Conservation (phyloP, 2,888 invertebrate species). For the Octonoba sinensis region DNA sequence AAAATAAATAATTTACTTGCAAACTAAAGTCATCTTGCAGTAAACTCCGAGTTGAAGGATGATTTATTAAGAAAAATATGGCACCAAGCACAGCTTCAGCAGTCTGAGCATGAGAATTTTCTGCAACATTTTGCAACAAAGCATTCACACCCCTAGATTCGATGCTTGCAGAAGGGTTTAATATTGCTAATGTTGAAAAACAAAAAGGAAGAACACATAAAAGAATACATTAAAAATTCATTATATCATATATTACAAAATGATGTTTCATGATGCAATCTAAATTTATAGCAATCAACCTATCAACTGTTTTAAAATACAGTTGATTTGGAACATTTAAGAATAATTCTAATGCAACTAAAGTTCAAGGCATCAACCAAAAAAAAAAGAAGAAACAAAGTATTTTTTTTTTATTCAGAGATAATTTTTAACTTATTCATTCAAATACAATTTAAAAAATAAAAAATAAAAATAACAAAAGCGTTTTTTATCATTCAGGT, state of each 20-base stretch:
- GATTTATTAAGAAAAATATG: conserved; percentile 85
- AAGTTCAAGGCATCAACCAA: no score
- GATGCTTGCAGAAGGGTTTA: conserved; percentile 85
- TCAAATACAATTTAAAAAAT: no score
- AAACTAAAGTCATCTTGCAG: conserved; percentile 79
- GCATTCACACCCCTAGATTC: conserved; percentile 79
- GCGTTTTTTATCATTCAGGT: no score
- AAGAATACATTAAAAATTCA: not conserved
- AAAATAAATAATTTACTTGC: conserved; percentile 69
- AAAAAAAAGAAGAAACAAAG: no score
- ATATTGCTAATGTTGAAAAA: conserved; percentile 72
- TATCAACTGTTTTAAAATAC: no score
- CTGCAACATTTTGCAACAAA: conserved; percentile 83
- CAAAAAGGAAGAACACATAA: not conserved
- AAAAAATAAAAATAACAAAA: no score
- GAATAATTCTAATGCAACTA: no score
- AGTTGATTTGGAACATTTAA: no score
- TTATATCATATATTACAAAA: not conserved
- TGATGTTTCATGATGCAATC: not conserved
- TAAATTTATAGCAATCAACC: no score
- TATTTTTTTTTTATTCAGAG: no score
- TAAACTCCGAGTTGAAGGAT: conserved; percentile 82
- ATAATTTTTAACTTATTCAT: no score
- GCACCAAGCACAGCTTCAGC: conserved; percentile 92
- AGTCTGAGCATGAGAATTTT: conserved; percentile 87